Conservation (phyloP, 23 tunicate species). For the Clavelina lepadiformis region DNA sequence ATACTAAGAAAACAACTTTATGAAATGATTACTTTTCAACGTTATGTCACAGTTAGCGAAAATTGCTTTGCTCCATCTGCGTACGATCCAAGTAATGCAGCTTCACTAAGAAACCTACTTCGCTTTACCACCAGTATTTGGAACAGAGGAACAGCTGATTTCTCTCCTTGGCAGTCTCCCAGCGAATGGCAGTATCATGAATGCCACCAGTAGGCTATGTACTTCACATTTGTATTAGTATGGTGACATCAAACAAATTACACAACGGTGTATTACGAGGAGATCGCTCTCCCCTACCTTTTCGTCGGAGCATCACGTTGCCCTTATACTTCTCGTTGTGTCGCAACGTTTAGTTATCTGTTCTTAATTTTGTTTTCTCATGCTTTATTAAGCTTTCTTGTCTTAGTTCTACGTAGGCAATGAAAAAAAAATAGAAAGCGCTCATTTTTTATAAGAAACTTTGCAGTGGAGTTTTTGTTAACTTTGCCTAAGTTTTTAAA, state of each 20-base stretch:
- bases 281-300: too few species aligned
- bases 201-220: constrained; percentile 41
- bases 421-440: too few species aligned
- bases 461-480: too few species aligned
- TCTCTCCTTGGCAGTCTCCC: constrained; percentile 25
- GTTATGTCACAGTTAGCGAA: constrained; percentile 20
- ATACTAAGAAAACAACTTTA: background rate
- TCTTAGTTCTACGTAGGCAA: too few species aligned
- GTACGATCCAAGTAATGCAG: background rate
- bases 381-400: too few species aligned
- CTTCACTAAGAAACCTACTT: constrained; percentile 18
- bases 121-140: constrained; percentile 40
- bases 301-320: too few species aligned
- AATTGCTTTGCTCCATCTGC: constrained; percentile 33
- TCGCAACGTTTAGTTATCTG: too few species aligned
- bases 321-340: too few species aligned
- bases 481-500: too few species aligned
- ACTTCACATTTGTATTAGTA: background rate
- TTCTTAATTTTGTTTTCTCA: too few species aligned
- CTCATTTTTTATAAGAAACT: too few species aligned
- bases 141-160: constrained; percentile 67
- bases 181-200: constrained; percentile 50
- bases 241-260: background rate
- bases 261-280: too few species aligned
- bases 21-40: background rate